Percentiles rank a stretch among this genome's conserved stretches.
Evolutionary conservation across 2,888 invertebrate genomes (phyloP).

Genomic region (Tenthredo mesomela): DNA sequence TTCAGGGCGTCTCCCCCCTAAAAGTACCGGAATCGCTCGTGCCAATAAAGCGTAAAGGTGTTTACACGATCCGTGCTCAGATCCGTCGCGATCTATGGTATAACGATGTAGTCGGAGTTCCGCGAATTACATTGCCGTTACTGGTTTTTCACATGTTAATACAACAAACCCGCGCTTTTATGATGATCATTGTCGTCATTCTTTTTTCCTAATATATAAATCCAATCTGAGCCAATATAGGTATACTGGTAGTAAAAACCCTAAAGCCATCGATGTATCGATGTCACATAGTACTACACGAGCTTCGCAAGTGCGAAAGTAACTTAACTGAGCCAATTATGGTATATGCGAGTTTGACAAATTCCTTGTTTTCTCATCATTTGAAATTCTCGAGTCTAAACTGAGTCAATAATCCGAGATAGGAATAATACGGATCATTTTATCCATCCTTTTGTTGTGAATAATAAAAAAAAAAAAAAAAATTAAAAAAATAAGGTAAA

Average conservation of each 20-base stretch:
- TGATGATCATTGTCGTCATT: not conserved
- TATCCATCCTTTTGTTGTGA: not conserved
- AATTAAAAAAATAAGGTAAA: not conserved
- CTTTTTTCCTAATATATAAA: not conserved
- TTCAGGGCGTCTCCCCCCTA: conserved; percentile 37
- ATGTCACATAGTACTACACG: not conserved
- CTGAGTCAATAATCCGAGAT: not conserved
- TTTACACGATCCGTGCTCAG: conserved; percentile 17
- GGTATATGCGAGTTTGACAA: not conserved
- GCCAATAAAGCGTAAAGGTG: conserved; percentile 36
- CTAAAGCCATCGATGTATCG: not conserved
- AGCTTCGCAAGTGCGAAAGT: not conserved
- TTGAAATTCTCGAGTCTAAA: not conserved
- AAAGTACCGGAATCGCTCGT: conserved; percentile 43
- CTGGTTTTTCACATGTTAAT: not conserved
- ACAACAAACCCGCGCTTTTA: not conserved
- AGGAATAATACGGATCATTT: not conserved
- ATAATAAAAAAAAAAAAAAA: not conserved
- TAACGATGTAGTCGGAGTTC: not conserved
- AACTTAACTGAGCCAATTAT: not conserved
- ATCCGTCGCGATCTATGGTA: conserved; percentile 17
- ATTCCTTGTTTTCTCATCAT: not conserved
- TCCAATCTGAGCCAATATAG: not conserved
- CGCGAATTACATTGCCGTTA: not conserved
- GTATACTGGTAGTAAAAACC: not conserved